Evolutionary conservation across 1,140 invertebrate species (phyloP).

Genomic region (Diorhabda elongata): DNA sequence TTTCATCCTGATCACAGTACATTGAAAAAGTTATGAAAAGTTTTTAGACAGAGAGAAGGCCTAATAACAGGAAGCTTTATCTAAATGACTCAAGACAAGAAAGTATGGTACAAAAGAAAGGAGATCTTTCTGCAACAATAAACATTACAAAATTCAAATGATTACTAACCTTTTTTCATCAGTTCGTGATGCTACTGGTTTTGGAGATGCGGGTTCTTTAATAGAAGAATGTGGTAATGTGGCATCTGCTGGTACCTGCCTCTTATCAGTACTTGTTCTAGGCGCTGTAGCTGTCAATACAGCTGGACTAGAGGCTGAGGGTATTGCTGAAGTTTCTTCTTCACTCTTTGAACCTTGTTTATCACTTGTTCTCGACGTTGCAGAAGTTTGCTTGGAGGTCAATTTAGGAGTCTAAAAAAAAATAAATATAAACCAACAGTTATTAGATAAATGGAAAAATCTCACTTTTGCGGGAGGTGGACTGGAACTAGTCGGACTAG

Average conservation of each 20-base stretch:
- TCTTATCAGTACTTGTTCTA: constrained; percentile 44
- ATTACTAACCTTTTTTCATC: constrained; percentile 26
- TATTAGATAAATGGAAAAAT: neutral
- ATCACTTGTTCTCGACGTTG: constrained; percentile 26
- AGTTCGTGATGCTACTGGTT: constrained; percentile 43
- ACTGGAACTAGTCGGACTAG: constrained; percentile 58
- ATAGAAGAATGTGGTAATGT: constrained; percentile 45
- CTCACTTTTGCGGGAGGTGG: constrained; percentile 54
- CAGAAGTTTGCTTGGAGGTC: constrained; percentile 47
- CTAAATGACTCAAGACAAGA: no score
- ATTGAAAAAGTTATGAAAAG: no score
- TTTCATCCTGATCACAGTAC: no score
- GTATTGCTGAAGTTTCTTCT: constrained; percentile 36
- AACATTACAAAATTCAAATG: no score
- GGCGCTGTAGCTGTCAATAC: constrained; percentile 51
- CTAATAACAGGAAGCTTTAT: no score
- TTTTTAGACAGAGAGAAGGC: no score
- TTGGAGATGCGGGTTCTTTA: constrained; percentile 46
- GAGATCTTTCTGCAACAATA: no score
- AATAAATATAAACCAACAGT: neutral
- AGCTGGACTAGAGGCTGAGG: constrained; percentile 51
- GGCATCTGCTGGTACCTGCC: constrained; percentile 38
- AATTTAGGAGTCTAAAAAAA: constrained; percentile 24
- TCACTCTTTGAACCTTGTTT: constrained; percentile 34
- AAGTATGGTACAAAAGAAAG: no score